Base-by-base conservation (phyloP, 2,888 invertebrate genomes). In the Acanthococcus lagerstroemiae region DNA sequence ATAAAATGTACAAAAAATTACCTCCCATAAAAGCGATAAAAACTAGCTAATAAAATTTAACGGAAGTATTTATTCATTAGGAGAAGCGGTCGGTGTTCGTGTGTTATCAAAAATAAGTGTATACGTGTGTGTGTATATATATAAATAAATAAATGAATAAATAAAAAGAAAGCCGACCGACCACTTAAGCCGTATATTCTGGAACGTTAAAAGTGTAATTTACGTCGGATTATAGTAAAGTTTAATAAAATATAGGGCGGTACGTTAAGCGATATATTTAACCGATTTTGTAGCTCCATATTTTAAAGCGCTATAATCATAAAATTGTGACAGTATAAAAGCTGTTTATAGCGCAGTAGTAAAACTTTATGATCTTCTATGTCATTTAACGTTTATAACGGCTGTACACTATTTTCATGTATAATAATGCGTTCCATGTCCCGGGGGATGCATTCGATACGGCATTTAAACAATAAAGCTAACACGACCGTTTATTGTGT, bases 171-270 rank as follows among this genome's bases (percentile, higher is more conserved):
- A 61, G 61, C 61, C 61, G 61, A 52, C 61, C 52, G 61, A 61
- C 61, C 61, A 61, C 61, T 61, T 61, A 61, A 61, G 61, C 61
- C 52, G 61, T 61, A 61, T 61, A 61, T 61, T 61, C 50, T 61
- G 37, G 61, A 50, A 61, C 61, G 61, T 61, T 61, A 61, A 61
- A 61, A 61, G 61, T 61, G 61, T 61, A 61, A 61, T 61, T 61
- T 52, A 61, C 61, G 61, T 61, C 61, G 61, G 61, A 61, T 61
- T 61, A 61, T 50, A 61, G 61, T 61, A 61, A 61, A 61, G 61
- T 61, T 61, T 61, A 61, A 61, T 61, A 61, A 61, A 61, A 61
- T 61, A 61, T 61, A 61, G 61, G 61, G 61, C 61, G 61, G 61
- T 61, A 61, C 61, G 61, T 61, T 50, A 61, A 50, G 50, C 61